Conservation (phyloP, 2,888 invertebrate genomes). For the Drosophila vallismaia region DNA sequence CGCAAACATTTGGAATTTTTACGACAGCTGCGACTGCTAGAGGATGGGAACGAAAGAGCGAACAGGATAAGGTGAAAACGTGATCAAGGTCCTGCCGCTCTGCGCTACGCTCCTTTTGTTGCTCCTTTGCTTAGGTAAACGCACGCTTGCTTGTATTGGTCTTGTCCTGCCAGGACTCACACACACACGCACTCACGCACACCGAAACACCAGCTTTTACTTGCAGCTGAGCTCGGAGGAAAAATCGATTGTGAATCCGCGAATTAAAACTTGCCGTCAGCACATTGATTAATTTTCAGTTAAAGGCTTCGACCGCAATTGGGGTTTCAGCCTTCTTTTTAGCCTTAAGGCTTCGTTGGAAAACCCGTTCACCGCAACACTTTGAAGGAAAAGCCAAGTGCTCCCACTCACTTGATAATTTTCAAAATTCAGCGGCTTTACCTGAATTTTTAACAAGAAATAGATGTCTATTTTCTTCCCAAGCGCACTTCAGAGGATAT, state of each 20-base stretch:
- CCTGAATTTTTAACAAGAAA: background rate
- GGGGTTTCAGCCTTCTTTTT: constrained; percentile 37
- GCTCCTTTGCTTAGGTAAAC: constrained; percentile 35
- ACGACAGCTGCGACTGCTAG: constrained; percentile 36
- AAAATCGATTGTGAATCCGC: constrained; percentile 50
- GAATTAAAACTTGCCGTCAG: constrained; percentile 45
- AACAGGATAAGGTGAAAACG: constrained; percentile 25
- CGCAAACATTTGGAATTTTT: constrained; percentile 15
- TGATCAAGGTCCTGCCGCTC: constrained; percentile 14
- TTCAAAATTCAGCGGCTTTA: background rate
- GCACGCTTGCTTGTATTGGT: constrained; percentile 25
- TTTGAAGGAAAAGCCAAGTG: constrained; percentile 27
- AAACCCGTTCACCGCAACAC: constrained; percentile 25
- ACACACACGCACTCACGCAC: constrained; percentile 20
- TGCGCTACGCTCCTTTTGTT: constrained; percentile 29
- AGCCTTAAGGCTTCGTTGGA: constrained; percentile 15
- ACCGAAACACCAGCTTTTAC: constrained; percentile 33
- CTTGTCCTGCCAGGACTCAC: constrained; percentile 35
- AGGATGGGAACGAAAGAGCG: constrained; percentile 1
- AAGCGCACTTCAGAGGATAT: background rate
- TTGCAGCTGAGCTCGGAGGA: constrained; percentile 33
- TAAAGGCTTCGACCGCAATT: constrained; percentile 21
- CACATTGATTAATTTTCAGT: constrained; percentile 61
- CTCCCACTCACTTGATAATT: constrained; percentile 20
- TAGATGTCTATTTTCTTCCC: background rate